A percentile compares a stretch with the other conserved stretches of the same genome.
Evolutionary conservation across 2,888 invertebrate genomes (phyloP).

Genomic region (Xanthostigma xanthostigma): DNA sequence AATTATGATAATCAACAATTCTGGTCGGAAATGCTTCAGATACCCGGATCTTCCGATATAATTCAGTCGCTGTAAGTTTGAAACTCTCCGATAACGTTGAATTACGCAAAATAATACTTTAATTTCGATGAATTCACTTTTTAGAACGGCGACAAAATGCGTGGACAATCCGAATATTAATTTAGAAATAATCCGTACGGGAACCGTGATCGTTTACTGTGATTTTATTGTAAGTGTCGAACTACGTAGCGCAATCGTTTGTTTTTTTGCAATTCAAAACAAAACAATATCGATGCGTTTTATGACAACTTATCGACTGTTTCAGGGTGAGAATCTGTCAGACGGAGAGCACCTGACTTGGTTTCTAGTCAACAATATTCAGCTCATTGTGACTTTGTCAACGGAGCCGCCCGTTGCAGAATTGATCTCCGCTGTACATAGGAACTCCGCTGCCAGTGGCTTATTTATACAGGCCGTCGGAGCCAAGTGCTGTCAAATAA

Average conservation of each 20-base stretch:
- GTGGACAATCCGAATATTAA: conserved; percentile 28
- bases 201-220: conserved; percentile 56
- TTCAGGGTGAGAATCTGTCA: conserved; percentile 48
- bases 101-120: too few relatives aligned
- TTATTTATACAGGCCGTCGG: conserved; percentile 56
- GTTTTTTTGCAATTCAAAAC: too few relatives aligned
- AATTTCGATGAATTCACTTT: too few relatives aligned
- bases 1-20: conserved; percentile 54
- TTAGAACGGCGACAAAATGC: too few relatives aligned
- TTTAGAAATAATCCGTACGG: conserved; percentile 46
- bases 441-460: conserved; percentile 50
- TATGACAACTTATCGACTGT: conserved; percentile 7
- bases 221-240: conserved; percentile 54
- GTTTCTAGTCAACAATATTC: conserved; percentile 58
- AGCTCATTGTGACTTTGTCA: conserved; percentile 46
- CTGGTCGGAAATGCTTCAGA: conserved; percentile 34
- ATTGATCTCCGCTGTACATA: conserved; percentile 42
- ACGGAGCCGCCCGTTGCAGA: conserved; percentile 51
- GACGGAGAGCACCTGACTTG: conserved; percentile 61
- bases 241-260: too few relatives aligned
- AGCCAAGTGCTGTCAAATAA: conserved; percentile 41
- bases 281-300: too few relatives aligned
- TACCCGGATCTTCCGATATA: conserved; percentile 15
- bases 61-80: conserved; percentile 14
- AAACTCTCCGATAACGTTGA: too few relatives aligned